These are phyloP conservation scores for Phyllotreta cruciferae DNA, from an alignment of 2,888 invertebrate species.

Conservation along the genomic window DNA sequence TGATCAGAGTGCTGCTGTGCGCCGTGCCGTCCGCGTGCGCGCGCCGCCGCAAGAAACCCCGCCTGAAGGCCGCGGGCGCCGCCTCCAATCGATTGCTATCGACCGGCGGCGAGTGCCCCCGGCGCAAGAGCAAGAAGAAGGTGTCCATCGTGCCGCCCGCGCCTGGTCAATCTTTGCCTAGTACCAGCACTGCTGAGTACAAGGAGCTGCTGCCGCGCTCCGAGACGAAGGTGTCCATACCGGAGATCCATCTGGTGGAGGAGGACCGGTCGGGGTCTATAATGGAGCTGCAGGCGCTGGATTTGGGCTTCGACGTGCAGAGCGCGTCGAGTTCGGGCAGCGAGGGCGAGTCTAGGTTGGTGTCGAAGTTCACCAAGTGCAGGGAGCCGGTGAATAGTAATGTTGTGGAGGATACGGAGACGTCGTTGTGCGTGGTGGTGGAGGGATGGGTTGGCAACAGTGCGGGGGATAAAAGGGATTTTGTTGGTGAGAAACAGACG, in stretches of 20 bases:
- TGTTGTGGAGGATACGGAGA: conserved; percentile 60
- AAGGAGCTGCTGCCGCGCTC: conserved; percentile 52
- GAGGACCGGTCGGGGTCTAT: too few relatives aligned
- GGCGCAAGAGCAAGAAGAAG: conserved; percentile 61
- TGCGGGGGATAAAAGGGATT: conserved; percentile 37
- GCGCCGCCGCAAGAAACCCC: conserved; percentile 71
- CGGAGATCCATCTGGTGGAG: conserved; percentile 47
- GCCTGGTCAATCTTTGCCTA: conserved; percentile 56
- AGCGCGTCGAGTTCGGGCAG: conserved; percentile 56
- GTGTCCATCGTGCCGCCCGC: conserved; percentile 54
- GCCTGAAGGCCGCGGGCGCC: conserved; percentile 61
- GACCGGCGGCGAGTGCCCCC: too few relatives aligned
- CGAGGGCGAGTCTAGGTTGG: conserved; percentile 45
- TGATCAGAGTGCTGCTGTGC: conserved; percentile 84
- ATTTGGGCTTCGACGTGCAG: conserved; percentile 53
- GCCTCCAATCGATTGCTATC: conserved; percentile 60
- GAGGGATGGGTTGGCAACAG: conserved; percentile 50
- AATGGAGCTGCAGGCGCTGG: conserved; percentile 60
- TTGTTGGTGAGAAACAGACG: conserved; percentile 52
- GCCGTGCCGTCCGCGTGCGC: conserved; percentile 79
- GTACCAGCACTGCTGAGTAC: conserved; percentile 57
- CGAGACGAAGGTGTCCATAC: conserved; percentile 44
- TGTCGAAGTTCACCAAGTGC: conserved; percentile 52
- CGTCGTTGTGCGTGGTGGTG: conserved; percentile 61
- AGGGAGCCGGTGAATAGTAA: conserved; percentile 52